Base-by-base conservation (phyloP, 2,113 vertebrate species). In the Symphodus melops region DNA sequence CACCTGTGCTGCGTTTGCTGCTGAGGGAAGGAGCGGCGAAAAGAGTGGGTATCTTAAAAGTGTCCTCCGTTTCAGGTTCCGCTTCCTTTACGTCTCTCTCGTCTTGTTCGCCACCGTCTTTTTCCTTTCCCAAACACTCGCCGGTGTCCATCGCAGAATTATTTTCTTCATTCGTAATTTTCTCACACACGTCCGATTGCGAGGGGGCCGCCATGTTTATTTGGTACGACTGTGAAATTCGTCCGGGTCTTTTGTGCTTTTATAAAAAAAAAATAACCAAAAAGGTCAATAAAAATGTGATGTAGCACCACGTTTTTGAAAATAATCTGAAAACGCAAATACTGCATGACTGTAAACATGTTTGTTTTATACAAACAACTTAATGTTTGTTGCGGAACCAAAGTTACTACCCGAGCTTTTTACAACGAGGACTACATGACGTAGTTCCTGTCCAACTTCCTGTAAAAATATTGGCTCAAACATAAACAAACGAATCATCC, bases 1-100 rank as follows among this genome's bases (percentile, higher is more conserved):
- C 11, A 42, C 25, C 25, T 25, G 11, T 9, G 4, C 51, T 75
- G 72, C 88, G 90, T 83, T 66, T 92, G 41, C 16, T 20, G 2
- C 61, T 12, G 16, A 88, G 46, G 6, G 90, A 91, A 42, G 93
- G 92, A 0, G 74, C 86, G 0, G 85, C 78, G 25, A 94, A 92
- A 37, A 91, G 19, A 33, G 75, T 79, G 6, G 94, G 94, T 65
- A 92, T 95, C 90, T 94, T 94, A 57, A 95, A 95, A 8, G 82
- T 78, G 3, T 93, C 91, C 3, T 58, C 42, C 0, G 14, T 41
- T 46, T 89, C 70, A n/a, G 46, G 25, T 0, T 68, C 67, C 0
- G 3, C 2, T 54, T 44, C 37, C 1, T 37, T 3, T 8, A 1
- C 0, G 1, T 78, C 48, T 21, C 60, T 69, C 1, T 67, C 82